These are phyloP conservation scores for Anticlea derivata DNA, from an alignment of 2,888 invertebrate species.

Conservation along the genomic window DNA sequence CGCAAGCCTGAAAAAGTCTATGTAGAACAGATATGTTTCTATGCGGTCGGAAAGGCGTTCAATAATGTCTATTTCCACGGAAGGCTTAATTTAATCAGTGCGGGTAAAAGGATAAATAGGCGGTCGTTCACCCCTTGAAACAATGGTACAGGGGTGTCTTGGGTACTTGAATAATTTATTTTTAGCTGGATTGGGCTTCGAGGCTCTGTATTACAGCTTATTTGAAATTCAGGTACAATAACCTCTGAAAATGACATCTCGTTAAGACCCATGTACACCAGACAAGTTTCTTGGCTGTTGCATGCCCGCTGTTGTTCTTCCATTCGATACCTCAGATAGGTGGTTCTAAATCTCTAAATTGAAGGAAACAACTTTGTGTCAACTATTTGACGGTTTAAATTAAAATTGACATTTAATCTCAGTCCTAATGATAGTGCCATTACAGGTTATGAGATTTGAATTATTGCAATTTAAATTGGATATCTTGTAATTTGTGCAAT, in stretches of 20 bases:
- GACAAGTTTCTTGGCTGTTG: too few species aligned
- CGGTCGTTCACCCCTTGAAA: conserved; percentile 4
- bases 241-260: too few species aligned
- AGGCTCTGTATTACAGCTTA: background rate
- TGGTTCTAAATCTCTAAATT: too few species aligned
- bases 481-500: conserved; percentile 5
- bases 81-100: conserved; percentile 11
- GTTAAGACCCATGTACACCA: too few species aligned
- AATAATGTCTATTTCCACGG: conserved; percentile 7
- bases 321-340: too few species aligned
- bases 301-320: too few species aligned
- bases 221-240: background rate
- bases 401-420: conserved; percentile 5
- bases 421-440: background rate
- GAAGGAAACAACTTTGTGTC: too few species aligned
- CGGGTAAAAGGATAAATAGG: conserved; percentile 10
- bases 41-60: conserved; percentile 2
- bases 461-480: conserved; percentile 5
- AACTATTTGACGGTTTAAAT: background rate
- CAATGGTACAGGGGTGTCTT: background rate
- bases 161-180: conserved; percentile 12
- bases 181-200: background rate
- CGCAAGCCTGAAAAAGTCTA: too few species aligned
- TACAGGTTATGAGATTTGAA: background rate
- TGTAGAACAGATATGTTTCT: too few species aligned